These are phyloP conservation scores for Noctua pronuba DNA, from an alignment of 2,888 invertebrate species.

Conservation along the genomic window DNA sequence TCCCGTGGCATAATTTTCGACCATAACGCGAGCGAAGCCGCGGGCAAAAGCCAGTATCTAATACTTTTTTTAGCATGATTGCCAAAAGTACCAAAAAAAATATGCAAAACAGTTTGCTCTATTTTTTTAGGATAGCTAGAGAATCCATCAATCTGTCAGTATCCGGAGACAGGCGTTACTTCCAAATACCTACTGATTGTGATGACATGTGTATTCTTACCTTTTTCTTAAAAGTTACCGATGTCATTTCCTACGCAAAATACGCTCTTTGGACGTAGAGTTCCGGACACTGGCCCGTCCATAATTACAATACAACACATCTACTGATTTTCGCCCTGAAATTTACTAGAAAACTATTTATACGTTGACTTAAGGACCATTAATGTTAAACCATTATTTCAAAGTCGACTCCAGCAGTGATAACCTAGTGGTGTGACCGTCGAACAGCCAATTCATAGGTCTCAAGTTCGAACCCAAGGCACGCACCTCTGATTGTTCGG, in stretches of 20 bases:
- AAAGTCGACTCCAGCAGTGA: not conserved
- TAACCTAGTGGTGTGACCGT: too few species aligned
- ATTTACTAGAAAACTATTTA: not conserved
- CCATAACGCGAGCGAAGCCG: not conserved
- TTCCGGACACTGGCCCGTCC: not conserved
- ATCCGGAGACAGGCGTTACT: slow-evolving; percentile 24
- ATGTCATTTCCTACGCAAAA: not conserved
- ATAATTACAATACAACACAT: not conserved
- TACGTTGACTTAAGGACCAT: not conserved
- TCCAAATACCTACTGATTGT: slow-evolving; percentile 16
- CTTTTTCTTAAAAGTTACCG: slow-evolving; percentile 8
- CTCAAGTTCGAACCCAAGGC: too few species aligned
- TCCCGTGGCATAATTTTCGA: not conserved
- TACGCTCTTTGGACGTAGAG: not conserved
- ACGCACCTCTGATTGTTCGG: too few species aligned
- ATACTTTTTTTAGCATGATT: not conserved
- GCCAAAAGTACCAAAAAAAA: not conserved
- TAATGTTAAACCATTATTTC: not conserved
- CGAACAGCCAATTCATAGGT: too few species aligned
- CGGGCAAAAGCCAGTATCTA: not conserved
- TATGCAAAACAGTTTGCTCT: not conserved
- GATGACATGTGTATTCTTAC: slow-evolving; percentile 8
- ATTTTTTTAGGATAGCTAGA: not conserved
- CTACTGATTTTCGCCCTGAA: not conserved
- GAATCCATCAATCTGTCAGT: slow-evolving; percentile 41